Evolutionary conservation across 2,888 invertebrate genomes (phyloP), one percentile per base, ranked within the genome.

Genomic region (Macrosoma leucophasiata): DNA sequence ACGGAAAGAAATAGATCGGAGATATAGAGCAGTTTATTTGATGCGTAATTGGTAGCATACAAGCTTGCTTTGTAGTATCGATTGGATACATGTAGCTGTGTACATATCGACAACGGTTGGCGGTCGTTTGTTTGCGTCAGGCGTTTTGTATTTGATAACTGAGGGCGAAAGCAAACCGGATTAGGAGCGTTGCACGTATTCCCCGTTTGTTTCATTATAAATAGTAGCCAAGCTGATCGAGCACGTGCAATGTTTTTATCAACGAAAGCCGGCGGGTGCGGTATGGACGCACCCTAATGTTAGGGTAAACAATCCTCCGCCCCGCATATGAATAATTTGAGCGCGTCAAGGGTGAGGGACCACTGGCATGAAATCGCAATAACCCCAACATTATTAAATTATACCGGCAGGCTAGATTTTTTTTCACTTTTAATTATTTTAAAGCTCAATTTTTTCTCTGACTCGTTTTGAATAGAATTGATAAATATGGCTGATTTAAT

Each of bases 221-320:
- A 70, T 64, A 67, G 66, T 62, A 62, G 69, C 69, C 71, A 70
- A 74, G 73, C 74, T 67, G 73, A 67, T 71, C 62, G 60, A 65
- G 70, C 78, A 77, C 78, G 81, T 76, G 81, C 76, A 71, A 55
- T 69, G 76, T 76, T 77, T 78, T 72, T 76, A 70, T 78, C 70
- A 69, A 61, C 58, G 65, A 62, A 54, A 47, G 58, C 46, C 54
- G 51, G 46, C 48, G 56, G 52, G 55, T n/a, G 27, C 38, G n/a
- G n/a, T n/a, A n/a, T n/a, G n/a, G 39, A 22, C 35, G 40, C 42
- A 47, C 70, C 67, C 69, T 69, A 71, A 65, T 61, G 61, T 61
- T 63, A 60, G 63, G 60, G 63, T 61, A 67, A 74, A 70, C 75
- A 72, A 58, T 55, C 62, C 65, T 55, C 58, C 62, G 62, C 65